Evolutionary conservation across 2,797 vertebrate species (phyloP).

Genomic region (Acridotheres tristis): DNA sequence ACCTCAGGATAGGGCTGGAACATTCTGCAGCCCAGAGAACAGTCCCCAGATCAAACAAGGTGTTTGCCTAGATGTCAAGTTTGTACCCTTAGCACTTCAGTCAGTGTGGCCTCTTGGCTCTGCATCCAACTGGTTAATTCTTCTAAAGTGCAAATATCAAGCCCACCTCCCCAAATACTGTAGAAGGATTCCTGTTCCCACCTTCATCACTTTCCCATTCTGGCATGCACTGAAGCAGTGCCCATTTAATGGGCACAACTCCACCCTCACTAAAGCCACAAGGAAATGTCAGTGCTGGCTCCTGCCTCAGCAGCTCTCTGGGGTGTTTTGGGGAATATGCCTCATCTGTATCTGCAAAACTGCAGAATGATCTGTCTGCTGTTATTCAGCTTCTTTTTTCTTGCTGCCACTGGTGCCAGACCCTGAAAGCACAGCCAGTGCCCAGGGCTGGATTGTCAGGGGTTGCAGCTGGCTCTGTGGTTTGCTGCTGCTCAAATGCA

Average conservation of each 20-base stretch:
- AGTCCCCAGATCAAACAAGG: not conserved
- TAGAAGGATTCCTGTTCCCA: not conserved
- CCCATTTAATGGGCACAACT: not conserved
- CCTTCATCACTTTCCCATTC: not conserved
- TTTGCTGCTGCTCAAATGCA: not conserved
- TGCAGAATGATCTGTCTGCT: not conserved
- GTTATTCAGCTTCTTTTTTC: not conserved
- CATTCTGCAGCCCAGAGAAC: not conserved
- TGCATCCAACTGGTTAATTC: not conserved
- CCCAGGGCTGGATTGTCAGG: not conserved
- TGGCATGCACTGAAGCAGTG: not conserved
- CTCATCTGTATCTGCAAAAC: not conserved
- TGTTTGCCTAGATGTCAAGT: not conserved
- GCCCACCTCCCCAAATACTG: not conserved
- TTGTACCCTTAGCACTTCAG: constrained; percentile 24
- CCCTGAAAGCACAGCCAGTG: not conserved
- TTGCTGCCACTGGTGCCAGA: not conserved
- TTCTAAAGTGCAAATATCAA: not conserved
- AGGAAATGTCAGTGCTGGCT: not conserved
- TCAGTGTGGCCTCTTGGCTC: not conserved
- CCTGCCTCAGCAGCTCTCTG: not conserved
- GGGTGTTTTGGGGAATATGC: not conserved
- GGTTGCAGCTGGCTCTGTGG: not conserved
- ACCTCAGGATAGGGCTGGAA: not conserved
- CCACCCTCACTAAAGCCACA: not conserved